phyloP scores from a whole-genome alignment of 53 echinoderm and acorn worm genomes.

The Mesocentrotus franciscanus region DNA sequence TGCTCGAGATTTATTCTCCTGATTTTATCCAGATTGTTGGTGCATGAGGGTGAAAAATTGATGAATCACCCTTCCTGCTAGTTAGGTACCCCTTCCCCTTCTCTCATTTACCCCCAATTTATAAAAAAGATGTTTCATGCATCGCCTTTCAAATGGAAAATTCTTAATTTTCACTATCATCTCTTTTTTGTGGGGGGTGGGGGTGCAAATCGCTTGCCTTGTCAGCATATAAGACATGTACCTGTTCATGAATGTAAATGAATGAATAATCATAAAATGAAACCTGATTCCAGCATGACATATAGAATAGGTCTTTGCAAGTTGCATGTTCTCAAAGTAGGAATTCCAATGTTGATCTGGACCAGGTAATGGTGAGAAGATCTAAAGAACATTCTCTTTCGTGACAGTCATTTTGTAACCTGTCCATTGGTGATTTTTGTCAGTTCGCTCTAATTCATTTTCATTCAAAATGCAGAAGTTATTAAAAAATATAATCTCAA shows the following conservation, averaged over 20 bases:
- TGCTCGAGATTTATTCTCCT: background rate
- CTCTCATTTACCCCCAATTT: background rate
- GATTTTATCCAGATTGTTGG: slow-evolving; percentile 41
- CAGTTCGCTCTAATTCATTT: background rate
- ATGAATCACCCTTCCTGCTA: slow-evolving; percentile 31
- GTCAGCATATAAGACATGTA: too few species aligned
- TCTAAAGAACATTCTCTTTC: background rate
- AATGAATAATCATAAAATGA: too few species aligned
- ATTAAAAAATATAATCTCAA: background rate
- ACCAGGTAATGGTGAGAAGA: background rate
- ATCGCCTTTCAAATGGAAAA: too few species aligned
- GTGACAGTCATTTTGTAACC: background rate
- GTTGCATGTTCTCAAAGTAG: too few species aligned
- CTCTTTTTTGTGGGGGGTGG: too few species aligned
- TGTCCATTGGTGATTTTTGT: background rate
- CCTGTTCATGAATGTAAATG: too few species aligned
- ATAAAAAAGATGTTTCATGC: too few species aligned
- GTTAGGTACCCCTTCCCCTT: background rate
- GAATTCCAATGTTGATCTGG: too few species aligned
- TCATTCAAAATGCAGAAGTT: background rate
- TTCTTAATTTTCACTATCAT: too few species aligned
- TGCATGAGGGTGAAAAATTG: background rate
- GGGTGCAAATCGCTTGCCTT: too few species aligned
- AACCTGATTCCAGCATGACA: too few species aligned
- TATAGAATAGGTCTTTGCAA: too few species aligned